A percentile compares a stretch with the other conserved stretches of the same genome.
phyloP scores from a whole-genome alignment of 2,113 vertebrate genomes.

The Aegotheles bennettii region DNA sequence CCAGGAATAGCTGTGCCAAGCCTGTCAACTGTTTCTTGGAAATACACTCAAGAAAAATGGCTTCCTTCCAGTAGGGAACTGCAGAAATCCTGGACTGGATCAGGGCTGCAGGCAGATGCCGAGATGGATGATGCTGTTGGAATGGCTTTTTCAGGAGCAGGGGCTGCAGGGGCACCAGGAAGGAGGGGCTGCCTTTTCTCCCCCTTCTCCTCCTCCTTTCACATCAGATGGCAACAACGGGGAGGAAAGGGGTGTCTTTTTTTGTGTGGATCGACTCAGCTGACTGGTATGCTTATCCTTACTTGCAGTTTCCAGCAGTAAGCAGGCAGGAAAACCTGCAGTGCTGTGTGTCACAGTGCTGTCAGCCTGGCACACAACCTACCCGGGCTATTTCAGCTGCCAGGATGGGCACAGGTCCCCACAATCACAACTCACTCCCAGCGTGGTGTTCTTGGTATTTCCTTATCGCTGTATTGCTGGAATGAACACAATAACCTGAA shows the following conservation, averaged over 20 bases:
- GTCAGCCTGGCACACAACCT: not conserved
- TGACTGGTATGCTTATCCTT: not conserved
- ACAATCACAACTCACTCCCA: rapidly evolving
- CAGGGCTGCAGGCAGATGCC: not conserved
- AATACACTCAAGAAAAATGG: constrained; percentile 79
- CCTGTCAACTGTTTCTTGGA: constrained; percentile 86
- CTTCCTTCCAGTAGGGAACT: constrained; percentile 72
- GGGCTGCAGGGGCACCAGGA: rapidly evolving
- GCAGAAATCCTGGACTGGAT: constrained; percentile 79
- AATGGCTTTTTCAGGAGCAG: not conserved
- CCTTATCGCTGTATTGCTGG: not conserved
- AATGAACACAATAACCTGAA: not conserved
- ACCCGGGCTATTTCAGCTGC: not conserved
- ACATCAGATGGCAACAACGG: rapidly evolving
- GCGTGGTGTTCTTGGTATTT: not conserved
- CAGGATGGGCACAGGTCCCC: not conserved
- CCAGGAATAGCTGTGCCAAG: constrained; percentile 82
- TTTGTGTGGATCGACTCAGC: not conserved
- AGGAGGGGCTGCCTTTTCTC: not conserved
- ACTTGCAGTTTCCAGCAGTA: not conserved
- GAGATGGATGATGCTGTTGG: not conserved
- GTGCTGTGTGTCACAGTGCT: not conserved
- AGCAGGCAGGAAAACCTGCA: not conserved
- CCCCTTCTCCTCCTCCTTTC: not conserved
- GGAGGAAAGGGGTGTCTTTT: not conserved